Evolutionary conservation across 2,888 invertebrate genomes (phyloP).

Genomic region (Lasioglossum morio): DNA sequence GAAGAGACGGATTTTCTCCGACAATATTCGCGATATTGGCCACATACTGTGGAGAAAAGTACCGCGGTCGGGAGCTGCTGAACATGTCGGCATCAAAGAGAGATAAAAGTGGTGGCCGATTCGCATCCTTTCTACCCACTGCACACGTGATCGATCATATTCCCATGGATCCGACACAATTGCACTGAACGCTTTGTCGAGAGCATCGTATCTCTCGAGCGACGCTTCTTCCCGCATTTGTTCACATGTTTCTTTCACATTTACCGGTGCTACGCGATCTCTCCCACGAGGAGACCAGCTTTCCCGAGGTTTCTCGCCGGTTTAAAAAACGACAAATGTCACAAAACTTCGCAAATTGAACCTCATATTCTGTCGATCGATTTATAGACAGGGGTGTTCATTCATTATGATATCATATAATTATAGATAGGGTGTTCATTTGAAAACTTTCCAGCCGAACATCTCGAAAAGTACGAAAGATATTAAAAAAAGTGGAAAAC

Average conservation of each 20-base stretch:
- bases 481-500: too few relatives aligned
- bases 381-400: neutral
- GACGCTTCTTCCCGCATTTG: neutral
- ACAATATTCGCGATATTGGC: conserved; percentile 9
- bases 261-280: neutral
- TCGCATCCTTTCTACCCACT: neutral
- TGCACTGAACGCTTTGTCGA: conserved; percentile 17
- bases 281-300: neutral
- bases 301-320: neutral
- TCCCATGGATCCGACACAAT: conserved; percentile 19
- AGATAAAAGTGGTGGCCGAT: conserved; percentile 6
- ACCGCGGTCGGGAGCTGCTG: neutral
- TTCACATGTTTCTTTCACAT: conserved; percentile 8
- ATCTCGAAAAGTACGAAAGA: too few relatives aligned
- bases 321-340: neutral
- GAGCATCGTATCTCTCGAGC: neutral
- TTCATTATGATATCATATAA: too few relatives aligned
- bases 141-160: conserved; percentile 14
- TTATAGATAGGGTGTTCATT: too few relatives aligned
- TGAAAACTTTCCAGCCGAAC: too few relatives aligned
- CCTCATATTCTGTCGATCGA: neutral
- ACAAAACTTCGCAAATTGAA: neutral
- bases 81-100: conserved; percentile 7
- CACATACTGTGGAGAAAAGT: neutral
- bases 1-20: too few relatives aligned